A percentile compares a stretch with the other conserved stretches of the same genome.
Conservation (phyloP, 2,888 invertebrate genomes). For the Alsophila aescularia region DNA sequence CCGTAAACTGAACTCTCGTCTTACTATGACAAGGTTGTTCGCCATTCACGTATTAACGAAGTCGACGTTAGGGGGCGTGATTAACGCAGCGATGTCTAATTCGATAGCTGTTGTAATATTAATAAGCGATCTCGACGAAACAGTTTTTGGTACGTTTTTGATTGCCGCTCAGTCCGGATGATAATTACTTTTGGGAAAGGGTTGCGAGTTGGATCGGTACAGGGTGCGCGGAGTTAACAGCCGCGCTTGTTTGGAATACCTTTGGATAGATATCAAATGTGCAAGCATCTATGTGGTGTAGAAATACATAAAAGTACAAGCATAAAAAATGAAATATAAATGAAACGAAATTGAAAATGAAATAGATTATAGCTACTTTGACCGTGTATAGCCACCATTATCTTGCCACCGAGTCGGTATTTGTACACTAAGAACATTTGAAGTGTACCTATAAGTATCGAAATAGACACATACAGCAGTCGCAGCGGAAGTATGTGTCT, state of each 20-base stretch:
- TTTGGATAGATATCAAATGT: not conserved
- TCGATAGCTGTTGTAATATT: constrained; percentile 78
- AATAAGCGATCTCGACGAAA: constrained; percentile 71
- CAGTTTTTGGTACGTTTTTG: constrained; percentile 80
- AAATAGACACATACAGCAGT: too few relatives aligned
- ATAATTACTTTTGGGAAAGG: constrained; percentile 82
- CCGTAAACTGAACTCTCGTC: not conserved
- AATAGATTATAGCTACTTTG: too few relatives aligned
- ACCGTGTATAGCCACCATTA: too few relatives aligned
- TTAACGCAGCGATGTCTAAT: constrained; percentile 61
- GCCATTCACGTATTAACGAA: constrained; percentile 12
- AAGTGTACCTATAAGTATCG: too few relatives aligned
- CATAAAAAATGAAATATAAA: too few relatives aligned
- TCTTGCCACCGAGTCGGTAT: too few relatives aligned
- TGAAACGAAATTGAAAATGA: too few relatives aligned
- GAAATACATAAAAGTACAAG: not conserved
- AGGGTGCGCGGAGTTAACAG: constrained; percentile 42
- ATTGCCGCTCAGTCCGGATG: constrained; percentile 78
- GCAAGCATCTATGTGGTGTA: not conserved
- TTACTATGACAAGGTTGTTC: constrained; percentile 9
- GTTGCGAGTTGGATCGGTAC: constrained; percentile 53
- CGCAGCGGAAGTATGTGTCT: too few relatives aligned
- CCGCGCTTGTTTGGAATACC: not conserved
- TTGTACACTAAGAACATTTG: too few relatives aligned
- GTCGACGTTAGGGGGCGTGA: constrained; percentile 38